Base-by-base conservation (phyloP, 2,888 invertebrate genomes). In the Lathronympha strigana region DNA sequence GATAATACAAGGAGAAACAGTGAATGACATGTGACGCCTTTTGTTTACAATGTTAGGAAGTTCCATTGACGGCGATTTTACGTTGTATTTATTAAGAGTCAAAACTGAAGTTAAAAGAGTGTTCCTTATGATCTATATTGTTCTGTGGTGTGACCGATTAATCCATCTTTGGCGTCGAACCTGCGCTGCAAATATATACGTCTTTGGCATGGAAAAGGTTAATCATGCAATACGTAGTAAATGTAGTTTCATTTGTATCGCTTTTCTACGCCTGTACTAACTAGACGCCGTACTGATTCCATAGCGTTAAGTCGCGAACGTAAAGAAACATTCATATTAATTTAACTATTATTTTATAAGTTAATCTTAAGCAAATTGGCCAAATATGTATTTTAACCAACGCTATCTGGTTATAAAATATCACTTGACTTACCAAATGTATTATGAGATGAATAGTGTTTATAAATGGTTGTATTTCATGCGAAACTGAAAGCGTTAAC, bases 351-450 rank as follows among this genome's bases (percentile, higher is more conserved):
- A 40, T 64, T 36, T 54, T 49, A 21, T 60, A 66, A 67, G 66
- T 71, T 76, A 74, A 71, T 63, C 70, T 71, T 81, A 80, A 78
- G 80, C 77, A 72, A 76, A 77, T 81, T 76, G 81, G 82, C 83
- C 83, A 83, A 84, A 84, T 80, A 76, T 76, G 76, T 71, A 36
- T 53, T 8, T 60, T 53, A 64, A 66, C 61, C 64, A 76, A 77
- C 78, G 77, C 74, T 75, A 75, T 69, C 70, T 69, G 72, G 73
- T 70, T 61, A 70, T 74, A 74, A 73, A 70, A 72, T 69, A 66
- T 61, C 47, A 40, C 47, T 66, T 76, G 75, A 66, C 54, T 66
- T 83, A 83, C 82, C 78, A 83, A 80, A 83, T 81, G 83, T 86
- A 86, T 85, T 84, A 64, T 67, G 33, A 58, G 23, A 64, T 61